These are phyloP conservation scores for Cantharis nigra DNA, from an alignment of 2,888 invertebrate species.

Conservation along the genomic window DNA sequence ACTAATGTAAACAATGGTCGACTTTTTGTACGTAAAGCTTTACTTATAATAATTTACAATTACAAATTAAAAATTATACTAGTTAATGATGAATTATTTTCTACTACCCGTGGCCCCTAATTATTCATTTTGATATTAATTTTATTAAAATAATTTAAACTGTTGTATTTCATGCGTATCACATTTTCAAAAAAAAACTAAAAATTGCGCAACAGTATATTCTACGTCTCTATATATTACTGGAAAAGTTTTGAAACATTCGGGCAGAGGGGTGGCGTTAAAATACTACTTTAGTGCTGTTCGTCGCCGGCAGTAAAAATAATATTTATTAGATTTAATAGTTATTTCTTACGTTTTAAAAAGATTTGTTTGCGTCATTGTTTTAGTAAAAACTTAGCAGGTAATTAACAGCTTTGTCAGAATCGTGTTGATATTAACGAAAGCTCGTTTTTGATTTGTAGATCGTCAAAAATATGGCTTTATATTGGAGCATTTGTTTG, in stretches of 20 bases:
- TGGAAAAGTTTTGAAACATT: no score
- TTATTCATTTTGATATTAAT: not conserved
- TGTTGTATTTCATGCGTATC: not conserved
- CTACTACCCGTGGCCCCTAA: not conserved
- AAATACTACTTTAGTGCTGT: no score
- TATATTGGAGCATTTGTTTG: no score
- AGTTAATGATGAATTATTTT: not conserved
- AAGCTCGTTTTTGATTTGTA: no score
- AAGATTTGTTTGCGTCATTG: no score
- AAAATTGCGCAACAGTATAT: not conserved
- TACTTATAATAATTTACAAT: not conserved
- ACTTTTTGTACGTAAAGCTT: not conserved
- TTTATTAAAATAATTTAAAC: not conserved
- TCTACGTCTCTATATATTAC: no score
- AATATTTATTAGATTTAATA: no score
- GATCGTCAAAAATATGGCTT: no score
- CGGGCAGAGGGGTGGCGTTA: no score
- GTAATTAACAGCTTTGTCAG: not conserved
- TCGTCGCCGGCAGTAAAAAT: no score
- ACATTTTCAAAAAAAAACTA: not conserved
- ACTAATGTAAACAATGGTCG: not conserved
- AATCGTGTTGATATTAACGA: no score
- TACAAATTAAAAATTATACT: not conserved
- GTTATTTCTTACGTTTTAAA: not conserved
- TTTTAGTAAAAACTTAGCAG: no score